Evolutionary conservation across 92 coral and sea anemone genomes (phyloP).

Genomic region (Paramuricea clavata): DNA sequence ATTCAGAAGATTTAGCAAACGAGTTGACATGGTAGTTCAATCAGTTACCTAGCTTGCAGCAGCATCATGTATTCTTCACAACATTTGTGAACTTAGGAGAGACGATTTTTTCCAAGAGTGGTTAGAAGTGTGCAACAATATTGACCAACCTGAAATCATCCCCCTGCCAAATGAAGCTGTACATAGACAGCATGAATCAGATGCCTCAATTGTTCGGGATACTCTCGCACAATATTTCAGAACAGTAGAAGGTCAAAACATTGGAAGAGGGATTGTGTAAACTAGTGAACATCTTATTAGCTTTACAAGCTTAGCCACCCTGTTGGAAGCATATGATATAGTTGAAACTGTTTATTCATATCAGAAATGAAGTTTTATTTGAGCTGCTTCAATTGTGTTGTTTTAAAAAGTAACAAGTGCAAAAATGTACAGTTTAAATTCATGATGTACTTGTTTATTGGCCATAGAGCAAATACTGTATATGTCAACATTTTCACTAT

Average conservation of each 20-base stretch:
- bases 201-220: slow-evolving; percentile 50
- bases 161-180: not conserved
- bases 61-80: slow-evolving; percentile 64
- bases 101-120: slow-evolving; percentile 54
- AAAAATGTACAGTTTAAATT: too few species aligned
- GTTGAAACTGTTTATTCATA: too few species aligned
- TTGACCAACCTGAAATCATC: not conserved
- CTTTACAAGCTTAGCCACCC: not conserved
- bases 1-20: slow-evolving; percentile 48
- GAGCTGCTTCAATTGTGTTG: too few species aligned
- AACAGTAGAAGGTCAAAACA: slow-evolving; percentile 39
- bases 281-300: not conserved
- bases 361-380: too few species aligned
- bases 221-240: slow-evolving; percentile 53
- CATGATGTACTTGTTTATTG: too few species aligned
- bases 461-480: too few species aligned
- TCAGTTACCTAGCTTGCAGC: slow-evolving; percentile 52
- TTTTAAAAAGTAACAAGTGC: too few species aligned
- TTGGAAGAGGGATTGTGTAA: slow-evolving; percentile 34
- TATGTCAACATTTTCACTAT: too few species aligned
- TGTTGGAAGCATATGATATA: not conserved
- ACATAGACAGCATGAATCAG: not conserved
- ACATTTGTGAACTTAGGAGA: slow-evolving; percentile 62
- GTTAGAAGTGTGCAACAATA: slow-evolving; percentile 14
- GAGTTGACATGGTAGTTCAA: slow-evolving; percentile 56